A percentile compares a stretch with the other conserved stretches of the same genome.
Evolutionary conservation across 2,797 vertebrate species (phyloP).

Genomic region (Notamacropus eugenii): DNA sequence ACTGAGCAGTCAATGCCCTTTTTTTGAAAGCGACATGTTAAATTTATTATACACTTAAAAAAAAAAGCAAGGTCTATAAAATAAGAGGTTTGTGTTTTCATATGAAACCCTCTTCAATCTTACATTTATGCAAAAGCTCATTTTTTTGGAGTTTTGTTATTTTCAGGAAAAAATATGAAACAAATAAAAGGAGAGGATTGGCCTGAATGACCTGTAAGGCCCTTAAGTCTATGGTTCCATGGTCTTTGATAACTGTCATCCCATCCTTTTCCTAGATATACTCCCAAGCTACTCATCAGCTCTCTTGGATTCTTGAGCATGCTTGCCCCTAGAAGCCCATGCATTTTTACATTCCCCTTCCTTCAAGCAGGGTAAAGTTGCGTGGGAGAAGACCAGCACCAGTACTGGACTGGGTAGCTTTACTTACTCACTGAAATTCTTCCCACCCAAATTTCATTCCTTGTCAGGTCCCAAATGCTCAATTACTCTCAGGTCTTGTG

Average conservation of each 20-base stretch:
- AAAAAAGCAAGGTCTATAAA: background rate
- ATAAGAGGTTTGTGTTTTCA: background rate
- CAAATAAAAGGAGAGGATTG: background rate
- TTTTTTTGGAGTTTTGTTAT: background rate
- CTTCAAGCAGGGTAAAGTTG: background rate
- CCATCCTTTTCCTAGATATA: background rate
- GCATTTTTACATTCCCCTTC: background rate
- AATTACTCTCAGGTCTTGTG: background rate
- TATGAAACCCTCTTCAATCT: background rate
- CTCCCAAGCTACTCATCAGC: background rate
- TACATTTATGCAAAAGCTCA: background rate
- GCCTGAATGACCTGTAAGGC: background rate
- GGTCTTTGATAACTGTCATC: background rate
- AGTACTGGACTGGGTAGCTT: background rate
- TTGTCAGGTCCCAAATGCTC: background rate
- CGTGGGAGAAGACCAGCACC: background rate
- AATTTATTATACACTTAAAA: background rate
- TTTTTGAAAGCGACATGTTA: background rate
- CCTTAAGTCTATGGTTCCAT: background rate
- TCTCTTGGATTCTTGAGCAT: background rate
- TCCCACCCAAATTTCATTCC: background rate
- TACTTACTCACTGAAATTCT: conserved; percentile 7
- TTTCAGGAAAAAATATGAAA: background rate
- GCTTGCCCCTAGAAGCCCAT: too few relatives aligned
- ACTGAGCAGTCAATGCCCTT: background rate